These are phyloP conservation scores for Synergus laeviventris DNA, from an alignment of 2,888 invertebrate genomes.

Conservation along the genomic window DNA sequence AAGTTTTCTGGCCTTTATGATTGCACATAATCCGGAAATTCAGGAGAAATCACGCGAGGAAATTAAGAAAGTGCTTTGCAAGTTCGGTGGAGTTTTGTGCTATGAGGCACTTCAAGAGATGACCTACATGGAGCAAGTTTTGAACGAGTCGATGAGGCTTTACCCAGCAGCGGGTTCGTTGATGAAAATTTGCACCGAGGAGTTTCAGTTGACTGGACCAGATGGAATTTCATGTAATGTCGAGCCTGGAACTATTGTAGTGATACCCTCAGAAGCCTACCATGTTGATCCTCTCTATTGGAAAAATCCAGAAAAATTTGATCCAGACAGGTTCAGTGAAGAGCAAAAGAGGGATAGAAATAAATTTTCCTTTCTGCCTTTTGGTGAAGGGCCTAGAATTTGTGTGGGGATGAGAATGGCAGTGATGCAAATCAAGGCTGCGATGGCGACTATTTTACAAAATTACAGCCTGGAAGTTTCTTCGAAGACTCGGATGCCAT, in stretches of 20 bases:
- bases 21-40: conserved; percentile 74
- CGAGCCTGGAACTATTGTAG: conserved; percentile 50
- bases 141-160: conserved; percentile 60
- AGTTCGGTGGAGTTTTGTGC: conserved; percentile 69
- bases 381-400: conserved; percentile 67
- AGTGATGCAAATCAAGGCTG: conserved; percentile 44
- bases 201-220: conserved; percentile 51
- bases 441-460: not conserved
- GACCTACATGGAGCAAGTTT: conserved; percentile 77
- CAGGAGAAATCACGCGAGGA: conserved; percentile 76
- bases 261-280: conserved; percentile 50
- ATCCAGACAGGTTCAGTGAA: conserved; percentile 63
- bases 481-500: conserved; percentile 24
- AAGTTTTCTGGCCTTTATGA: conserved; percentile 74
- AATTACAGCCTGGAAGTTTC: conserved; percentile 40
- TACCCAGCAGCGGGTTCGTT: conserved; percentile 46
- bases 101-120: conserved; percentile 76
- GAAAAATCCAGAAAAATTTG: conserved; percentile 58
- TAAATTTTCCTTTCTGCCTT: conserved; percentile 60
- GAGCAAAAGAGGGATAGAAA: conserved; percentile 53
- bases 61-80: conserved; percentile 67
- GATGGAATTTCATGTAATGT: conserved; percentile 57
- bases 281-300: conserved; percentile 60
- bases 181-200: conserved; percentile 54
- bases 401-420: conserved; percentile 66